phyloP scores from a whole-genome alignment of 1,140 invertebrate genomes.

The Saccostrea echinata region DNA sequence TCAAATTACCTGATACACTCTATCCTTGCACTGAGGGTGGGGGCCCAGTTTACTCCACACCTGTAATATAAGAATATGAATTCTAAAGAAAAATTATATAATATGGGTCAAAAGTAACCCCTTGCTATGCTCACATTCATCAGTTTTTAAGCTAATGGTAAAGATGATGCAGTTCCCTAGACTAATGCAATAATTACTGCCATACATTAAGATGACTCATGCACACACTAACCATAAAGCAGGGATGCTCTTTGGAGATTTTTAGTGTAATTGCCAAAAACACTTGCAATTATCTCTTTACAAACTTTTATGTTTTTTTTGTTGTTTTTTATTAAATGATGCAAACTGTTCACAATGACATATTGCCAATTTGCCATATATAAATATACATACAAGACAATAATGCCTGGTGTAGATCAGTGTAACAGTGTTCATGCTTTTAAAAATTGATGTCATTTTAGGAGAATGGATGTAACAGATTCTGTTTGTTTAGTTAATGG shows the following conservation, averaged over 20 bases:
- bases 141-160: not conserved
- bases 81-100: too few relatives aligned
- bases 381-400: not conserved
- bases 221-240: not conserved
- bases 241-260: not conserved
- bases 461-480: not conserved
- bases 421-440: not conserved
- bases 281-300: not conserved
- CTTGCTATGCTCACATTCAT: not conserved
- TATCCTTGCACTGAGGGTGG: not conserved
- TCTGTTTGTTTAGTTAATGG: slow-evolving; percentile 8
- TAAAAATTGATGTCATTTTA: not conserved
- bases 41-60: not conserved
- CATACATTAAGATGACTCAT: slow-evolving; percentile 20
- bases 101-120: not conserved
- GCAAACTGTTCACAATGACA: not conserved
- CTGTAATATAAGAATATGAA: not conserved
- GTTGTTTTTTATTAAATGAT: not conserved
- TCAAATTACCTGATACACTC: not conserved
- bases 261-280: not conserved
- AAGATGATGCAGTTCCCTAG: slow-evolving; percentile 2
- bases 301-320: not conserved
- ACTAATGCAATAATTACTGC: slow-evolving; percentile 32
- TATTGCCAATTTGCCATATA: not conserved
- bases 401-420: not conserved